Conservation (phyloP, 2,113 vertebrate genomes). For the Siniperca chuatsi region DNA sequence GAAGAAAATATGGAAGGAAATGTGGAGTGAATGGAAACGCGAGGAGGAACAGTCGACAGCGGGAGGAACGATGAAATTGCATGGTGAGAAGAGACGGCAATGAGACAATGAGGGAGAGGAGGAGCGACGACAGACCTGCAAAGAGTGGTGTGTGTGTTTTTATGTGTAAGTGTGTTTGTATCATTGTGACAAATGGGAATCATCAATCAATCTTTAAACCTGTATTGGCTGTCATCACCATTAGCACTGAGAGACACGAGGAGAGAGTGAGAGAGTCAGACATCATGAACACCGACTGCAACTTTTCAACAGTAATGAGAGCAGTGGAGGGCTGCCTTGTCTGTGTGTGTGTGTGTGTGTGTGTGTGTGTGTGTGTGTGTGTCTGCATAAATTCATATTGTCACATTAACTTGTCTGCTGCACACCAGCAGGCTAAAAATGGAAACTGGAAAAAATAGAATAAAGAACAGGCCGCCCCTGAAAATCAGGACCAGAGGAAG, state of each 20-base stretch:
- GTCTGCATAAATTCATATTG: not conserved
- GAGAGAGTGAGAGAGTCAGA: not conserved
- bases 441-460: not conserved
- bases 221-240: not conserved
- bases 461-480: not conserved
- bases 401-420: constrained; percentile 9
- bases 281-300: not conserved
- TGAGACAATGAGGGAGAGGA: not conserved
- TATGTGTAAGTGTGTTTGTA: not conserved
- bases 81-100: not conserved
- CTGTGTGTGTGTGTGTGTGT: not conserved
- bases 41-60: not conserved
- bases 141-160: not conserved
- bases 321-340: not conserved
- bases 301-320: not conserved
- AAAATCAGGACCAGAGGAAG: not conserved
- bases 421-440: constrained; percentile 27
- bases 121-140: not conserved
- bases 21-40: not conserved
- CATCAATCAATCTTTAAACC: not conserved
- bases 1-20: not conserved
- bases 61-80: not conserved
- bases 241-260: not conserved
- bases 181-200: not conserved
- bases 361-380: constrained; percentile 2